Evolutionary conservation across 2,888 invertebrate species (phyloP).

Genomic region (Dynastes maya): DNA sequence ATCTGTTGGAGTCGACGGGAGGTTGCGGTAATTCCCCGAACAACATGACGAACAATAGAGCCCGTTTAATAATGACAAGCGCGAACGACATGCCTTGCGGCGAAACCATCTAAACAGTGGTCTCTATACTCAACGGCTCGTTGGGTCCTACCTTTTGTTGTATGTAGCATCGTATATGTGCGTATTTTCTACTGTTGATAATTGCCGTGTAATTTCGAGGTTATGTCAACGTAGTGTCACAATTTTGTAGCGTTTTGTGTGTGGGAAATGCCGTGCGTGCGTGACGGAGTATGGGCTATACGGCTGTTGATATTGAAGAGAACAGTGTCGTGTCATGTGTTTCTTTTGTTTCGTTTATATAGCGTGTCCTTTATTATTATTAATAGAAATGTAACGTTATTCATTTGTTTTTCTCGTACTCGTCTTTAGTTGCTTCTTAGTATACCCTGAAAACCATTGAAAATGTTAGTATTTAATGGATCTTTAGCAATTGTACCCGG

Average conservation of each 20-base stretch:
- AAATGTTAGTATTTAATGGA: no score
- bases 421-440: no score
- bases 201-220: conserved; percentile 45
- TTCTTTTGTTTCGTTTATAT: neutral
- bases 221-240: conserved; percentile 44
- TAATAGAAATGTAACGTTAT: no score
- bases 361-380: no score
- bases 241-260: conserved; percentile 28
- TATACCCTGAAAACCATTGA: no score
- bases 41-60: conserved; percentile 6
- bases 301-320: neutral
- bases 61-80: conserved; percentile 19
- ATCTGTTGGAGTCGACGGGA: neutral
- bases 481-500: no score
- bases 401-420: neutral
- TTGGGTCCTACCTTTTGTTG: conserved; percentile 32
- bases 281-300: neutral
- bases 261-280: conserved; percentile 44
- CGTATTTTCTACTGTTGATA: conserved; percentile 10
- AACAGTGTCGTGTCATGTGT: conserved; percentile 13
- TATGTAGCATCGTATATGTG: neutral
- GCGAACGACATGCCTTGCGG: neutral
- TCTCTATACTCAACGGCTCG: conserved; percentile 4
- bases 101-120: no score
- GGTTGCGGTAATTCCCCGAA: no score